Base-by-base conservation (phyloP, 2,113 vertebrate species). In the Sterna hirundo region DNA sequence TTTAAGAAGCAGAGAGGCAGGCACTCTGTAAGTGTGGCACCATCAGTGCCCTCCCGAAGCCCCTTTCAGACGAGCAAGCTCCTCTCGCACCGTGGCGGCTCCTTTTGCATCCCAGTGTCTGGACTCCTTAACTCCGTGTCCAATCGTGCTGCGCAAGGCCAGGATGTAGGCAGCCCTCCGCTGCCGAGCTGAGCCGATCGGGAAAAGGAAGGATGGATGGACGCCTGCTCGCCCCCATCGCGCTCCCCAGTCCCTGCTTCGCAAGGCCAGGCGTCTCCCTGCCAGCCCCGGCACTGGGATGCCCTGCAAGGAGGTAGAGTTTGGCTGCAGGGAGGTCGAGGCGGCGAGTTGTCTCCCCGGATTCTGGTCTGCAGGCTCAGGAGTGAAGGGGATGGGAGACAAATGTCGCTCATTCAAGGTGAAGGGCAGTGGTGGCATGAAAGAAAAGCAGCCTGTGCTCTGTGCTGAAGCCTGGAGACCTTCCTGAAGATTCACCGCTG, bases 121-220 rank as follows among this genome's bases (percentile, higher is more conserved):
- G 91, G 91, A 77, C 81, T 96, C 96, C 93, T 97, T 97, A 95
- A 96, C 23, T 42, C 60, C 20, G 10, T 2, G 47, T 57, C 72
- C 54, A 25, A 8, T 14, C 15, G 47, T 5, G 78, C 91, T 16
- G 49, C 62, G 91, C 83, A 32, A 20, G 85, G 85, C 88, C 75
- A 2, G 90, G 49, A 55, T 60, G 89, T 3, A 49, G 86, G 87
- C 94, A 97, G 90, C 81, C 15, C 92, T 76, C 32, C 5, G 42
- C 78, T 27, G 49, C 76, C 3, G 60, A 36, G 40, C 78, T 60
- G 64, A 77, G 78, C 52, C 34, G 46, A 3, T 0, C 0, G 55
- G 15, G 13, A 26, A 11, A 36, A 36, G 75, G 64, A 60, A 13
- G 34, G 16, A 86, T 36, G 72, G 64, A 86, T 0, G 12, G 93